Evolutionary conservation across 2,113 vertebrate species (phyloP).

Genomic region (Himantopus leucocephalus): DNA sequence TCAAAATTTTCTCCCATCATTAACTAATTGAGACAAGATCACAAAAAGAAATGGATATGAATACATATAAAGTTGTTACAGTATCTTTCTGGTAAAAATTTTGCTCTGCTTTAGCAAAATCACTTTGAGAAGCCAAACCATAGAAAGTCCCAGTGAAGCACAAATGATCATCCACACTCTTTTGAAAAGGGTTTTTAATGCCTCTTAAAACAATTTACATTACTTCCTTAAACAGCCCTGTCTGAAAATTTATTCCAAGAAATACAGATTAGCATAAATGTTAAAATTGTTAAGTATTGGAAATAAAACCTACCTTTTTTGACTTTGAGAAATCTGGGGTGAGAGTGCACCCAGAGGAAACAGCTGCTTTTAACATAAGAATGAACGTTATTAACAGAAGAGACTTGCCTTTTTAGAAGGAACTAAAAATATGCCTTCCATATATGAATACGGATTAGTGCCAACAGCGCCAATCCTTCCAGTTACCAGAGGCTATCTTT

Average conservation of each 20-base stretch:
- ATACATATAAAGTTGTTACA: not conserved
- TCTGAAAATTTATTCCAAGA: not conserved
- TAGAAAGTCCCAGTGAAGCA: not conserved
- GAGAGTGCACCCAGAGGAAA: not conserved
- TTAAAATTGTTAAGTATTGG: not conserved
- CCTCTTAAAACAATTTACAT: not conserved
- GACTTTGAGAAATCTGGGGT: not conserved
- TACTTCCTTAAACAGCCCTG: not conserved
- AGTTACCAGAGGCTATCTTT: constrained; percentile 56
- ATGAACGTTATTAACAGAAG: not conserved
- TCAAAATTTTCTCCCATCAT: not conserved
- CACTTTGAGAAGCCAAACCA: not conserved
- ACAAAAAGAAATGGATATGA: not conserved
- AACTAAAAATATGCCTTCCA: constrained; percentile 31
- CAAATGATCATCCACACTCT: not conserved
- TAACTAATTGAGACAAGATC: not conserved
- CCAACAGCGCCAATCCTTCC: not conserved
- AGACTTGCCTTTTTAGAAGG: constrained; percentile 22
- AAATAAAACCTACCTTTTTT: constrained; percentile 33
- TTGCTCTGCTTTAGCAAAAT: not conserved
- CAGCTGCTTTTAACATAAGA: not conserved
- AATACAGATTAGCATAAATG: not conserved
- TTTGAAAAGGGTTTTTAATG: not conserved
- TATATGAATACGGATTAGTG: constrained; percentile 28
- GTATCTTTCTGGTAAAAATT: not conserved